Conservation (phyloP, 2,113 vertebrate genomes). For the Grammomys surdaster region DNA sequence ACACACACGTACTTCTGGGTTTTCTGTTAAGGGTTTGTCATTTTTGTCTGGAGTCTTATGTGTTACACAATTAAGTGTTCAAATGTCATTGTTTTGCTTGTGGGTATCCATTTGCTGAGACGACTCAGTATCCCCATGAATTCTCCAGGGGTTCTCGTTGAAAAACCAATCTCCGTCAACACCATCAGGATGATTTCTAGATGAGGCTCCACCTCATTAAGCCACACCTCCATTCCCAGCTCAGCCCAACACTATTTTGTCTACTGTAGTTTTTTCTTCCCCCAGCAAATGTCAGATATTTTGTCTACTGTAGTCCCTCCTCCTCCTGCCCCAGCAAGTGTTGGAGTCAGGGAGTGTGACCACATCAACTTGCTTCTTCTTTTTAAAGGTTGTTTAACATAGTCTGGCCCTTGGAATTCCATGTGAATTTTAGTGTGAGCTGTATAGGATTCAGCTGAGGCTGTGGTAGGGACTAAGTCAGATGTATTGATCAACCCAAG, state of each 20-base stretch:
- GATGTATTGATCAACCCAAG: rapidly evolving
- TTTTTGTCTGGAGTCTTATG: not conserved
- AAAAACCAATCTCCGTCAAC: rapidly evolving
- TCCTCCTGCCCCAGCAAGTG: not conserved
- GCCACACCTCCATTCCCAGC: rapidly evolving
- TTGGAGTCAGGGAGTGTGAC: not conserved
- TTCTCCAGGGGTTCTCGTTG: not conserved
- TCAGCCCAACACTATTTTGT: not conserved
- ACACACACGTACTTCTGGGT: rapidly evolving
- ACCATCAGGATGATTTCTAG: not conserved
- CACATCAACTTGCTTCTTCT: not conserved
- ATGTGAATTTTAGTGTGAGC: not conserved
- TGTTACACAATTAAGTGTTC: not conserved
- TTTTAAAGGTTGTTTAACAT: not conserved
- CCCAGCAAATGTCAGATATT: not conserved
- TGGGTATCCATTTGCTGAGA: rapidly evolving
- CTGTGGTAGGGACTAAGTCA: not conserved
- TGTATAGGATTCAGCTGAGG: not conserved
- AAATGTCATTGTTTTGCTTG: rapidly evolving
- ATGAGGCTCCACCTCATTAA: rapidly evolving
- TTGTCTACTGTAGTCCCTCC: not conserved
- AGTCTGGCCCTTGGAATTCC: not conserved
- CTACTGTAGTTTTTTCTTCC: not conserved
- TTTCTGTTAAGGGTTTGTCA: not conserved
- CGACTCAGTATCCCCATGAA: not conserved